A percentile compares a stretch with the other conserved stretches of the same genome.
These are phyloP conservation scores for Thymallus thymallus DNA, from an alignment of 2,113 vertebrate genomes.

Conservation along the genomic window DNA sequence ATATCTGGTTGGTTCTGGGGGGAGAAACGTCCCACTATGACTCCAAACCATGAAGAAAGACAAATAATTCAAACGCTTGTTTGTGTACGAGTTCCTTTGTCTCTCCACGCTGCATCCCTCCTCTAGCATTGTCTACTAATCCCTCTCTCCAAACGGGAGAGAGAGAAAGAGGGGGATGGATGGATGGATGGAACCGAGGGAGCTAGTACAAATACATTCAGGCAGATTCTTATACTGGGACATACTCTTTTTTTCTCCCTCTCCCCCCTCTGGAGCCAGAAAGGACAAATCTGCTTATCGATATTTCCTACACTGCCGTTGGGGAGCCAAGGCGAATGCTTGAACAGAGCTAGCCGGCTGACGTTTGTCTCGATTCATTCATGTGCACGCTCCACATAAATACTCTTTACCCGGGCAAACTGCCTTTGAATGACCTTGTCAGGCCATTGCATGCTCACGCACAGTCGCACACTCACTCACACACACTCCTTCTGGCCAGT, in stretches of 20 bases:
- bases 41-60: neutral
- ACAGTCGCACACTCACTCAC: neutral
- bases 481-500: neutral
- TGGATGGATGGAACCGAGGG: neutral
- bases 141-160: neutral
- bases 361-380: neutral
- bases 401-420: neutral
- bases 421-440: conserved; percentile 30
- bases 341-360: neutral
- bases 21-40: neutral
- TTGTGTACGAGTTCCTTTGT: conserved; percentile 10
- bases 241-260: neutral
- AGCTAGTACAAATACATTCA: neutral
- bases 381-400: neutral
- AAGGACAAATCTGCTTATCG: conserved; percentile 15
- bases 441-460: conserved; percentile 7
- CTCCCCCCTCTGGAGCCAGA: neutral
- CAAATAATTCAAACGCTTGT: neutral
- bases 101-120: neutral
- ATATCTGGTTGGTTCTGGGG: conserved; percentile 1
- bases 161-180: neutral
- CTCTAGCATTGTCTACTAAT: neutral
- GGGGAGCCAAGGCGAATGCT: neutral
- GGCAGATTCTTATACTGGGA: neutral
- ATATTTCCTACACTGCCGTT: neutral